phyloP scores from a whole-genome alignment of 1,140 invertebrate species.

The Aphis craccivora region DNA sequence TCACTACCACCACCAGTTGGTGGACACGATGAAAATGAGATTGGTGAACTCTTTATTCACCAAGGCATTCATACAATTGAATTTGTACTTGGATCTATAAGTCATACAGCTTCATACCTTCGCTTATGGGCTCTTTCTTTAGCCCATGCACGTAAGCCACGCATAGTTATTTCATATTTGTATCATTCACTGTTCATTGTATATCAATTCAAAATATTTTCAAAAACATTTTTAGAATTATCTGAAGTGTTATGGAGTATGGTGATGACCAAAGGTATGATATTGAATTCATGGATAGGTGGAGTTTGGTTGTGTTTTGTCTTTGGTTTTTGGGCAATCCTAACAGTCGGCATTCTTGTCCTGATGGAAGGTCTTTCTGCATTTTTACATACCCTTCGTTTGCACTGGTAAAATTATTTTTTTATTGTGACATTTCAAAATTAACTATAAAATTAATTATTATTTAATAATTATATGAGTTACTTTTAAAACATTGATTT shows the following conservation, averaged over 20 bases:
- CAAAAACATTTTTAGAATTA: conserved; percentile 69
- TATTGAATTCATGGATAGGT: conserved; percentile 72
- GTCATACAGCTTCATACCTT: conserved; percentile 98
- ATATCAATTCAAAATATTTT: conserved; percentile 59
- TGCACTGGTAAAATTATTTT: conserved; percentile 68
- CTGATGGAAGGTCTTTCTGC: conserved; percentile 81
- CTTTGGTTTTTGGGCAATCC: conserved; percentile 81
- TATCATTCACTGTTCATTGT: conserved; percentile 18
- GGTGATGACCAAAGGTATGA: conserved; percentile 81
- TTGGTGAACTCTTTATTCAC: conserved; percentile 92
- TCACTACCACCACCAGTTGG: conserved; percentile 71
- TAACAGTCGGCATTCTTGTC: conserved; percentile 75
- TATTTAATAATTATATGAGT: neutral
- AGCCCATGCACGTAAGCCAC: conserved; percentile 81
- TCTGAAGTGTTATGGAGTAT: conserved; percentile 99
- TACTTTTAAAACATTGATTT: neutral
- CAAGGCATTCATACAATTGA: conserved; percentile 99
- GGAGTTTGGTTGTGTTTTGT: conserved; percentile 79
- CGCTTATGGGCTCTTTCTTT: conserved; percentile 98
- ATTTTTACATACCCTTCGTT: conserved; percentile 71
- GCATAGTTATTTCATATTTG: neutral
- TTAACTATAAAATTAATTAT: neutral
- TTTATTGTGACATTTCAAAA: neutral
- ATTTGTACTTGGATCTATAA: conserved; percentile 96
- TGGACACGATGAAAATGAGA: conserved; percentile 74